These are phyloP conservation scores for Peromyscus leucopus DNA, from an alignment of 2,113 vertebrate species.

Conservation along the genomic window DNA sequence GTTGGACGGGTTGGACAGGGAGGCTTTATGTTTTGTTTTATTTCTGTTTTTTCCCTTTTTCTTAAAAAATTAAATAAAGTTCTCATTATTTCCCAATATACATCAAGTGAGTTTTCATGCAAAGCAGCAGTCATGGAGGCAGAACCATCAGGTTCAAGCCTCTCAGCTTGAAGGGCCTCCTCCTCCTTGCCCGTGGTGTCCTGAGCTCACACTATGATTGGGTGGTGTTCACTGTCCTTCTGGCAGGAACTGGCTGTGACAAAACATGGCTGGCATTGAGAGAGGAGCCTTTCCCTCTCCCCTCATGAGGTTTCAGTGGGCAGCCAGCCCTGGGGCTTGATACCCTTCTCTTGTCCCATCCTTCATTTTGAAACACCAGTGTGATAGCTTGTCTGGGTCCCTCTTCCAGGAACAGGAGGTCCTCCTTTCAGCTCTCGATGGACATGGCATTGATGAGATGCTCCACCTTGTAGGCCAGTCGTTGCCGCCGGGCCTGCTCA, in stretches of 20 bases:
- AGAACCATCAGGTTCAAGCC: conserved; percentile 71
- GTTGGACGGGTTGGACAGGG: conserved; percentile 79
- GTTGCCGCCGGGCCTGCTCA: conserved; percentile 96
- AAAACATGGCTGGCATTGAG: conserved; percentile 47
- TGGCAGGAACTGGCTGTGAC: conserved; percentile 31
- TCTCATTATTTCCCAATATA: conserved; percentile 88
- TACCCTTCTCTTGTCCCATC: conserved; percentile 70
- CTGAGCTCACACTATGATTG: background rate
- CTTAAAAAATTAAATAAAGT: conserved; percentile 88
- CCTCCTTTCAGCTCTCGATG: conserved; percentile 94
- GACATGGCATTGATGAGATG: conserved; percentile 98
- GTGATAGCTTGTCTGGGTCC: conserved; percentile 75
- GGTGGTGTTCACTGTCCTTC: background rate
- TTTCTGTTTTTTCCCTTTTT: conserved; percentile 53
- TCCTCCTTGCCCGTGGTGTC: conserved; percentile 35
- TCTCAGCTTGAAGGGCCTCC: conserved; percentile 65
- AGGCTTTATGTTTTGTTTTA: conserved; percentile 82
- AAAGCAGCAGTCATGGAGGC: conserved; percentile 88
- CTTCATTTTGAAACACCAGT: conserved; percentile 70
- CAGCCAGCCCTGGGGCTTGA: conserved; percentile 51
- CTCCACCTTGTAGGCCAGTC: conserved; percentile 97
- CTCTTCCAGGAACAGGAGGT: conserved; percentile 64
- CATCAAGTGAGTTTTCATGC: conserved; percentile 89
- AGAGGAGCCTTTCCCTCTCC: conserved; percentile 58
- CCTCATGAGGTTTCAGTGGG: conserved; percentile 49